Evolutionary conservation across 2,113 vertebrate species (phyloP).

Genomic region (Hippocampus barbouri): DNA sequence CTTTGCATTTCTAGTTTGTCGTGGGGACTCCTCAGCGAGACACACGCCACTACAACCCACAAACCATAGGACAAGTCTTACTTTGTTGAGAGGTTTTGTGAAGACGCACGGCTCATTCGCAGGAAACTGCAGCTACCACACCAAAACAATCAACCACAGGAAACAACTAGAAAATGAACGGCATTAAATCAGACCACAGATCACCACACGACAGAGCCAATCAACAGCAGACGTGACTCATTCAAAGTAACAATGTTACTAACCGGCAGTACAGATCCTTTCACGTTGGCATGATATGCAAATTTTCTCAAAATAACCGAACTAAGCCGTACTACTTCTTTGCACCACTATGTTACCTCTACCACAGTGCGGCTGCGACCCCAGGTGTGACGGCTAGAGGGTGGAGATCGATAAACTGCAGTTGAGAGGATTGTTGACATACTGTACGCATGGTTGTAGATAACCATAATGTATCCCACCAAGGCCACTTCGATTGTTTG

Average conservation of each 20-base stretch:
- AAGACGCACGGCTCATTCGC: slow-evolving; percentile 55
- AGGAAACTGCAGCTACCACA: not conserved
- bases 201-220: slow-evolving; percentile 48
- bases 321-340: not conserved
- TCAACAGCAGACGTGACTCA: slow-evolving; percentile 51
- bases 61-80: not conserved
- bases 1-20: slow-evolving; percentile 14
- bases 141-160: slow-evolving; percentile 26
- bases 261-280: not conserved
- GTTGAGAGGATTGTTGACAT: not conserved
- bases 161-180: slow-evolving; percentile 53
- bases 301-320: not conserved
- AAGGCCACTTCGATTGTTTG: no score
- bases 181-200: slow-evolving; percentile 46
- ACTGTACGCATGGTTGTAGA: no score
- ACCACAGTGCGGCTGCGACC: not conserved
- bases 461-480: not conserved
- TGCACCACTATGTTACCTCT: not conserved
- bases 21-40: slow-evolving; percentile 2
- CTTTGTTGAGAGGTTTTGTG: slow-evolving; percentile 39
- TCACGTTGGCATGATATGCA: not conserved
- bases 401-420: not conserved
- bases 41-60: not conserved
- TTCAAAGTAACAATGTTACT: slow-evolving; percentile 9
- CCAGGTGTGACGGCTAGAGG: not conserved